phyloP scores from a whole-genome alignment of 2,113 vertebrate species.

The Dromaius novaehollandiae region DNA sequence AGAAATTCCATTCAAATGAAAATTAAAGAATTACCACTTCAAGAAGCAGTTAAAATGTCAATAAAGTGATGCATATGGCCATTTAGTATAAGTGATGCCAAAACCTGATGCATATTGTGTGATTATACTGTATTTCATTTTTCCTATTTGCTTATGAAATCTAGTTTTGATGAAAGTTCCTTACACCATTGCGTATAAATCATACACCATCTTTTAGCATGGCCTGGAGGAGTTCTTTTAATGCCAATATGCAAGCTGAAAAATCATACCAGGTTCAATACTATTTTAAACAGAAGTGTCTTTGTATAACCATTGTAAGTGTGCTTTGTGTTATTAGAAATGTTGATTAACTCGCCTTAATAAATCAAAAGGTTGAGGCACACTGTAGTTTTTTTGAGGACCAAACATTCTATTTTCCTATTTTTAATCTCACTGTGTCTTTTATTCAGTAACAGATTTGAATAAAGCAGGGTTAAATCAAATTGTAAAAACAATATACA shows the following conservation, averaged over 20 bases:
- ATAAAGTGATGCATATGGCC: background rate
- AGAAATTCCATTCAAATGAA: background rate
- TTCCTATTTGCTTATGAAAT: background rate
- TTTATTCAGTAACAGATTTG: background rate
- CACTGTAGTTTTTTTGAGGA: background rate
- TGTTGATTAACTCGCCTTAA: background rate
- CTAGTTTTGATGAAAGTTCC: background rate
- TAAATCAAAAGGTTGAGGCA: background rate
- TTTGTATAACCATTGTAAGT: background rate
- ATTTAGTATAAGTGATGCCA: no score
- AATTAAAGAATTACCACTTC: fast-evolving
- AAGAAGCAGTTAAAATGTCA: background rate
- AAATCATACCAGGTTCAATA: background rate
- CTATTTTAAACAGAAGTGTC: background rate
- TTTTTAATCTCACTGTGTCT: background rate
- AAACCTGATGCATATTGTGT: background rate
- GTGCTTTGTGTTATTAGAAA: background rate
- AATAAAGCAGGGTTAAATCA: background rate
- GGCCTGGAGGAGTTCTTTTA: background rate
- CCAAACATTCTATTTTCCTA: background rate
- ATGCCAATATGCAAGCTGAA: background rate
- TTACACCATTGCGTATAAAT: background rate
- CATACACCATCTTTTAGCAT: background rate
- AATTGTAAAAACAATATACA: background rate
- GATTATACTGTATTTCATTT: background rate